Base-by-base conservation (phyloP, 2,888 invertebrate genomes). In the Neoascia interrupta region DNA sequence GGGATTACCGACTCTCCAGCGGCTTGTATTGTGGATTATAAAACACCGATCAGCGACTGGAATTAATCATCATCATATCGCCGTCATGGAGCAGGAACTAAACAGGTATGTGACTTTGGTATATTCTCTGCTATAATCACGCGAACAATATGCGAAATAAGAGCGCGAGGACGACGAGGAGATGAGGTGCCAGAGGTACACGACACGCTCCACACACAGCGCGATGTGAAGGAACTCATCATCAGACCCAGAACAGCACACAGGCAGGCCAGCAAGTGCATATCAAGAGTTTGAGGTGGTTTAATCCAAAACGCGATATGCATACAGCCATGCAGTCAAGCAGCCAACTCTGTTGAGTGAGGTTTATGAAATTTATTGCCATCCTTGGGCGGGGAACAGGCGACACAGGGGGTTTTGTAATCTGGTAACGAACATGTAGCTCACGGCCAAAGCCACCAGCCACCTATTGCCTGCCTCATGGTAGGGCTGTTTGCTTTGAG, bases 371-470 rank as follows among this genome's bases (percentile, higher is more conserved):
- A 63, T 63, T 75, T 75, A 75, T 75, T 69, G 49, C 75, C 49
- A 75, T 75, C 56, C 56, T 63, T 43, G 49, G 23, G 28, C 26
- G 53, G 63, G 70, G 31, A 23, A 16, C 39, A 34, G 13, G 11
- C 34, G 39, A 28, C 31, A 64, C 19, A 11, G 23, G 72, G 56
- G 19, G 26, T 15, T n/a, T n/a, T 31, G 51, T 75, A 63, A 69
- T 69, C 75, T 69, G 54, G 53, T 69, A 75, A 49, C 56, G 63
- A 69, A 75, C 75, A 75, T 75, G 75, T 69, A 75, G 61, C 75
- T 63, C 56, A 75, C 63, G 75, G 63, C 36, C 69, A 36, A 37
- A 69, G 56, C 15, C 37, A 63, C 41, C 51, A 75, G 36, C 56
- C 49, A 63, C 61, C 54, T 68, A 34, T 56, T 28, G 34, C 28